These are phyloP conservation scores for Menidia menidia DNA, from an alignment of 2,797 vertebrate species.

Conservation along the genomic window DNA sequence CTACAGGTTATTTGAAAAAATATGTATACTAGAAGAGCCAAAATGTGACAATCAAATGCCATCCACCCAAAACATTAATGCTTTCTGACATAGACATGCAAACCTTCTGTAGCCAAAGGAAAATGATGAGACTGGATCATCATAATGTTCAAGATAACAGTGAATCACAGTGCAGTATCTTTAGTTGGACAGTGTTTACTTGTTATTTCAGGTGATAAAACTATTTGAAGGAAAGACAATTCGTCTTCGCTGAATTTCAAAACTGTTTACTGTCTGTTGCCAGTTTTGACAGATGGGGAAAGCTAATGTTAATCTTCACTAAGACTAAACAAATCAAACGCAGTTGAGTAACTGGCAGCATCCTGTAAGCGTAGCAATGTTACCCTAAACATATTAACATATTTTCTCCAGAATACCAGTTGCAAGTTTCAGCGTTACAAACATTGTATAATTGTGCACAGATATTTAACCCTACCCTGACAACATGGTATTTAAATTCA, in stretches of 20 bases:
- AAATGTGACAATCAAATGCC: conserved; percentile 17
- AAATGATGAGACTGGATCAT: neutral
- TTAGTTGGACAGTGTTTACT: conserved; percentile 46
- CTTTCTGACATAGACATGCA: neutral
- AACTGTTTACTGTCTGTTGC: conserved; percentile 69
- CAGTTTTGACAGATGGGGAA: conserved; percentile 78
- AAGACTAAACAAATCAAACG: conserved; percentile 71
- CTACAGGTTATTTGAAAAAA: conserved; percentile 47
- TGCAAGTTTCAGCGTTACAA: conserved; percentile 36
- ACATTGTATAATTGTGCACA: conserved; percentile 28
- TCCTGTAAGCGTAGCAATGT: conserved; percentile 61
- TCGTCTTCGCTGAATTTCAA: conserved; percentile 73
- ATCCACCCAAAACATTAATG: conserved; percentile 12
- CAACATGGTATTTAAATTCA: conserved; percentile 68
- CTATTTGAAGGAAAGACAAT: conserved; percentile 69
- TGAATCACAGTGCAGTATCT: conserved; percentile 30
- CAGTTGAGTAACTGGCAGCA: conserved; percentile 42
- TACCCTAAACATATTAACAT: conserved; percentile 58
- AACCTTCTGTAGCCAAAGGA: neutral
- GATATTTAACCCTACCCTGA: conserved; percentile 49
- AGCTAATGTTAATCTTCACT: conserved; percentile 62
- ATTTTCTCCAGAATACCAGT: conserved; percentile 54
- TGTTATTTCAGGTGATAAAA: conserved; percentile 57
- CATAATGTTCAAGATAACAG: conserved; percentile 36
- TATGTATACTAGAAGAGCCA: conserved; percentile 43